These are phyloP conservation scores for Crypturellus tataupa DNA, from an alignment of 2,797 vertebrate genomes.

Conservation along the genomic window DNA sequence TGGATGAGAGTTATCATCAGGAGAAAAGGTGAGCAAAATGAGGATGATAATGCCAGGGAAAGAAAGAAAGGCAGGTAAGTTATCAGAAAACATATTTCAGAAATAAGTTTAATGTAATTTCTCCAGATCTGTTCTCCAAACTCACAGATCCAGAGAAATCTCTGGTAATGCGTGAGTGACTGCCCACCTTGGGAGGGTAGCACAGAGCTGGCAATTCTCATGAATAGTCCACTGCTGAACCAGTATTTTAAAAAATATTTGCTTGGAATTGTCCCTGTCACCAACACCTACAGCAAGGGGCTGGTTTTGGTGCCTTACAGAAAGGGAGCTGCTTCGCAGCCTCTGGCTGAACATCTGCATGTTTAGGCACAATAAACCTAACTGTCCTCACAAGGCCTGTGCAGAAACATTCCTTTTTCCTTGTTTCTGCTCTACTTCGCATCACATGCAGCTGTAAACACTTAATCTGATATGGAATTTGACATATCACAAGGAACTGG, in stretches of 20 bases:
- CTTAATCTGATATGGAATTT: background rate
- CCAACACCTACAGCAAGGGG: background rate
- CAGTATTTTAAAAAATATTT: background rate
- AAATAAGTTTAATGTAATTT: background rate
- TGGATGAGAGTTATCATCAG: background rate
- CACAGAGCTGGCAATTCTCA: background rate
- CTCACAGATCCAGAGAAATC: background rate
- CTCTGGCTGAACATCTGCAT: background rate
- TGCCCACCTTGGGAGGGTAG: background rate
- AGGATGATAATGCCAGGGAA: background rate
- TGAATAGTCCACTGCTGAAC: background rate
- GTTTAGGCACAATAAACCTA: background rate
- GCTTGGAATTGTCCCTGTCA: background rate
- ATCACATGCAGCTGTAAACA: background rate
- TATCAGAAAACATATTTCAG: background rate
- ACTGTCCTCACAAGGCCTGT: background rate
- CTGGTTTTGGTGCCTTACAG: background rate
- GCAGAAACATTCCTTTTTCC: background rate
- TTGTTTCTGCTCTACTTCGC: background rate
- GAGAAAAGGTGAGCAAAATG: background rate
- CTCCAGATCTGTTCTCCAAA: background rate
- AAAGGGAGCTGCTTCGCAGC: background rate
- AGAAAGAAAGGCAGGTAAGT: background rate
- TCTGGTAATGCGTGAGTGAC: background rate
- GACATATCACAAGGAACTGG: background rate